phyloP scores from a whole-genome alignment of 2,888 invertebrate species.

The Zhuqinia jingwanae region DNA sequence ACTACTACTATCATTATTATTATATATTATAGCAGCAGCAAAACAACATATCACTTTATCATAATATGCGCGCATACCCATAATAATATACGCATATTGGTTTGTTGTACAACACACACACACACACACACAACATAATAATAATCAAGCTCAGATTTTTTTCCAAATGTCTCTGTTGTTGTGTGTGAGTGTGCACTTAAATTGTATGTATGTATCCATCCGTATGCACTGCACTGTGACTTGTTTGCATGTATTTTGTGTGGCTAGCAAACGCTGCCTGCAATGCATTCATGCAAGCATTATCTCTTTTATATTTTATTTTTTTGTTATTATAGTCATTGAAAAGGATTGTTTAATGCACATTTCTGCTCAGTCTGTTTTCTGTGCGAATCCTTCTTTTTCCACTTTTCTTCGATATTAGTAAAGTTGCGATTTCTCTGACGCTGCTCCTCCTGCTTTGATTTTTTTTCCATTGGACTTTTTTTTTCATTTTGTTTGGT shows the following conservation, averaged over 20 bases:
- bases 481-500: conserved; percentile 37
- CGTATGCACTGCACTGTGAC: not conserved
- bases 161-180: conserved; percentile 35
- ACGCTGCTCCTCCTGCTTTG: conserved; percentile 16
- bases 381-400: conserved; percentile 65
- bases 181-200: not conserved
- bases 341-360: conserved; percentile 72
- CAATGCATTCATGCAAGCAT: conserved; percentile 59
- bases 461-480: conserved; percentile 59
- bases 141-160: conserved; percentile 38
- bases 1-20: too few species aligned
- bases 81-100: conserved; percentile 8
- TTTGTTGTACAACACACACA: not conserved
- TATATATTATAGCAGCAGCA: not conserved
- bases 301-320: conserved; percentile 58
- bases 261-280: conserved; percentile 29
- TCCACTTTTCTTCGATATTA: conserved; percentile 64
- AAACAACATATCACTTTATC: conserved; percentile 4
- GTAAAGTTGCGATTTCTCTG: not conserved
- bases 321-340: conserved; percentile 58
- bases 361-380: conserved; percentile 66
- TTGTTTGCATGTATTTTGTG: conserved; percentile 29
- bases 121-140: conserved; percentile 13
- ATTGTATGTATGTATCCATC: conserved; percentile 24
- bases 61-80: conserved; percentile 10